Evolutionary conservation across 2,113 vertebrate species (phyloP).

Genomic region (Chaetura pelagica): DNA sequence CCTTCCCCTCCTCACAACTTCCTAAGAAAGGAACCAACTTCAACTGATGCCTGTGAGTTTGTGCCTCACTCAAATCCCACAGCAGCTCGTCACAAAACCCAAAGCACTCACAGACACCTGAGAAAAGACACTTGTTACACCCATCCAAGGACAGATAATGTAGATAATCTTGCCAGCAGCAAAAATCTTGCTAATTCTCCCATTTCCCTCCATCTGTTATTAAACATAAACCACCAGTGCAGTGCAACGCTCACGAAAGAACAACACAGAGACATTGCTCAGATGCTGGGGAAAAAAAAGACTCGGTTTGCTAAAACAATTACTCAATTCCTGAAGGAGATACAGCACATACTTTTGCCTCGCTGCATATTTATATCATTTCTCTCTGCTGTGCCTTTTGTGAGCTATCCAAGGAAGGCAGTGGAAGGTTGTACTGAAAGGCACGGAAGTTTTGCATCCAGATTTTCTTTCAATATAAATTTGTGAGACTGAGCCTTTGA

Average conservation of each 20-base stretch:
- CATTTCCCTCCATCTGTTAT: not conserved
- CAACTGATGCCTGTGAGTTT: not conserved
- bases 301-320: not conserved
- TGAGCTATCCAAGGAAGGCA: not conserved
- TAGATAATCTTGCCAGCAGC: not conserved
- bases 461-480: not conserved
- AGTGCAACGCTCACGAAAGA: not conserved
- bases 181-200: not conserved
- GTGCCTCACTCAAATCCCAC: not conserved
- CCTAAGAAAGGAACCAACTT: not conserved
- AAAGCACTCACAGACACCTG: not conserved
- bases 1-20: not conserved
- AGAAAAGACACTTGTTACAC: not conserved
- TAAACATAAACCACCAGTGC: not conserved
- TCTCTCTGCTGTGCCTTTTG: not conserved
- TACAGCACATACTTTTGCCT: not conserved
- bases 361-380: not conserved
- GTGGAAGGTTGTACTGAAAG: not conserved
- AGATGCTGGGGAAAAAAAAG: not conserved
- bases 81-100: not conserved
- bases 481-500: not conserved
- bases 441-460: not conserved
- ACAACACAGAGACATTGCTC: not conserved
- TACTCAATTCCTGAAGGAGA: not conserved
- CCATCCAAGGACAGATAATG: not conserved